Base-by-base conservation (phyloP, 2,113 vertebrate species). In the Prinia subflava region DNA sequence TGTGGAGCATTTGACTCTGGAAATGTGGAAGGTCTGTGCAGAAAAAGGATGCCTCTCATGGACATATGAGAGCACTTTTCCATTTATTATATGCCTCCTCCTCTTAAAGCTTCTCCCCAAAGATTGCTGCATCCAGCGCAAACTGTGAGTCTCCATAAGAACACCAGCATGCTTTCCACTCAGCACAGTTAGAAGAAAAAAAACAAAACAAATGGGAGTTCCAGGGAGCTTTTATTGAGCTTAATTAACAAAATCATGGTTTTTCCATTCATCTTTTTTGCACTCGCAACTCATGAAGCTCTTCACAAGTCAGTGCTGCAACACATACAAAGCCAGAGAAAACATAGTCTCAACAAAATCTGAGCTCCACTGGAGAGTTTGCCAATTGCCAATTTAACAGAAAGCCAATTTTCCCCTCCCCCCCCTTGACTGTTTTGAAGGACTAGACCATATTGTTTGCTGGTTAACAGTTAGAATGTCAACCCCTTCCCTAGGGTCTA, bases 151-250 rank as follows among this genome's bases (percentile, higher is more conserved):
- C 42, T 49, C 20, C 4, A 1, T 0, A 23, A 25, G 31, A 49
- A 60, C 19, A 67, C 2, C 21, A 24, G 10, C 5, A 4, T 1
- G 3, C 27, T 47, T 59, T 30, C 44, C 1, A 4, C 44, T 47
- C 41, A 39, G 30, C 10, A 4, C 8, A 13, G 49, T 12, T 31
- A 13, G 42, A 81, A 73, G 9, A 87, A 52, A 28, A n/a, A 91
- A 20, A 35, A 28, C 69, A 68, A 7, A 68, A 7, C 2, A 84
- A 77, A 70, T 22, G 21, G 92, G 93, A 97, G 96, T 98, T 98
- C 98, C 98, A 98, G 98, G 96, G 98, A 98, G 98, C 93, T 97
- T 98, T 98, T 98, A 98, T 98, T 98, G 97, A 98, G 95, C 96
- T 96, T 95, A 87, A 97, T 93, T 82, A 98, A 98, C 97, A 97